Percentiles rank a stretch among this genome's conserved stretches.
phyloP scores from a whole-genome alignment of 2,113 vertebrate species.

The Gasterosteus nipponicus region DNA sequence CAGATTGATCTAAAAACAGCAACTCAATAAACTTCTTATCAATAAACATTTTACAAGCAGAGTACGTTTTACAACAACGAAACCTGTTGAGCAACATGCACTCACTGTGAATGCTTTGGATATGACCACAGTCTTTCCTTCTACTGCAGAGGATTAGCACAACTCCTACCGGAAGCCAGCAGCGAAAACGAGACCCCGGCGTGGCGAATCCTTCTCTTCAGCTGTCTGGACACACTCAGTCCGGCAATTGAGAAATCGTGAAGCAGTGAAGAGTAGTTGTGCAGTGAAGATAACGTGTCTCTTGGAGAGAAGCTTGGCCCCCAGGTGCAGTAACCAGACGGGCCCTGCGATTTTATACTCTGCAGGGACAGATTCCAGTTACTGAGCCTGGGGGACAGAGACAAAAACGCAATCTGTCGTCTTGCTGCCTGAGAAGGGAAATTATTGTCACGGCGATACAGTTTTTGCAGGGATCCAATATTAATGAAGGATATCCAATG shows the following conservation, averaged over 20 bases:
- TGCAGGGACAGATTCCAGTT: conserved; percentile 84
- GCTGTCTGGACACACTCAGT: conserved; percentile 3
- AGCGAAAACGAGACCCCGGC: background rate
- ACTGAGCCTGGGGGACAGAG: conserved; percentile 74
- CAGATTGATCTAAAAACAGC: background rate
- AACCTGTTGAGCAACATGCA: background rate
- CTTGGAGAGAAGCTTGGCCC: conserved; percentile 53
- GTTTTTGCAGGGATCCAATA: background rate
- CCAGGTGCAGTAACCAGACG: conserved; percentile 76
- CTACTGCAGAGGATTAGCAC: background rate
- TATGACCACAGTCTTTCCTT: conserved; percentile 4
- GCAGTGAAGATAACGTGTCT: background rate
- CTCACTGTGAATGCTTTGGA: conserved; percentile 18
- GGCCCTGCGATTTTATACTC: conserved; percentile 72
- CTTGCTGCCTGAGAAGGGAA: conserved; percentile 17
- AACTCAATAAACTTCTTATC: background rate
- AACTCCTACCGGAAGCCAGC: background rate
- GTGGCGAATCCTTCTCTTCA: background rate
- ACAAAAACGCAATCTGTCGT: background rate
- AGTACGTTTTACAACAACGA: background rate
- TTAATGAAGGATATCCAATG: background rate
- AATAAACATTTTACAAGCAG: background rate
- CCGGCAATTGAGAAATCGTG: conserved; percentile 1
- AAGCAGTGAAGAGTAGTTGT: background rate
- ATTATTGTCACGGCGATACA: background rate